Base-by-base conservation (phyloP, 2,888 invertebrate species). In the Glyphotaelius pellucidus region DNA sequence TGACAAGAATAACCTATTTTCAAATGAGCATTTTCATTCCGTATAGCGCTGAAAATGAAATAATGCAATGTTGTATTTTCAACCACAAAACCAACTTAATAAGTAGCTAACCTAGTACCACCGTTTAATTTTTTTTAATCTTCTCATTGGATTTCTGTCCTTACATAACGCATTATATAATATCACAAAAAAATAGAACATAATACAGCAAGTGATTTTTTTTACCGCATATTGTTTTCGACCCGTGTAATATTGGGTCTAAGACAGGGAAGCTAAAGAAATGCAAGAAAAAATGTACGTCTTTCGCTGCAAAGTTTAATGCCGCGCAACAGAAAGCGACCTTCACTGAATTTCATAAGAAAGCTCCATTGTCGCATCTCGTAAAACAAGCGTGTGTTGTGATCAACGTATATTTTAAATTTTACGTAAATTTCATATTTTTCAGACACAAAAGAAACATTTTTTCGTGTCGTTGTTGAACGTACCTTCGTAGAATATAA, bases 221-320 rank as follows among this genome's bases (percentile, higher is more conserved):
- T 67, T n/a, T n/a, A n/a, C 25, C 7, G 67, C 25, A 67, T 67
- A 2, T 25, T 67, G 25, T 25, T 67, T 25, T 67, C 67, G 67
- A 7, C n/a, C n/a, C 67, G 25, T 67, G n/a, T 67, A 67, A 67
- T 67, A 67, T 25, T 25, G 67, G 25, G n/a, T 9, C 9, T 67
- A 25, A 67, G 90, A 90, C 86, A 90, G 80, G 90, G 80, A 42
- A 90, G 80, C 83, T 90, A 90, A 84, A 89, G 81, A 52, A 90
- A 90, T 90, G 91, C 88, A 92, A 91, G 91, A 88, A 92, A 92
- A 92, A 86, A 42, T 52, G 83, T 89, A 92, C 91, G 87, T 86
- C 80, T 89, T 89, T 19, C 11, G 32, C 52, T 38, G 79, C 35
- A 88, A 15, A 86, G 14, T 86, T 86, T 47, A 15, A 86, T 86